Evolutionary conservation across 2,797 vertebrate species (phyloP).

Genomic region (Protonibea diacanthus): DNA sequence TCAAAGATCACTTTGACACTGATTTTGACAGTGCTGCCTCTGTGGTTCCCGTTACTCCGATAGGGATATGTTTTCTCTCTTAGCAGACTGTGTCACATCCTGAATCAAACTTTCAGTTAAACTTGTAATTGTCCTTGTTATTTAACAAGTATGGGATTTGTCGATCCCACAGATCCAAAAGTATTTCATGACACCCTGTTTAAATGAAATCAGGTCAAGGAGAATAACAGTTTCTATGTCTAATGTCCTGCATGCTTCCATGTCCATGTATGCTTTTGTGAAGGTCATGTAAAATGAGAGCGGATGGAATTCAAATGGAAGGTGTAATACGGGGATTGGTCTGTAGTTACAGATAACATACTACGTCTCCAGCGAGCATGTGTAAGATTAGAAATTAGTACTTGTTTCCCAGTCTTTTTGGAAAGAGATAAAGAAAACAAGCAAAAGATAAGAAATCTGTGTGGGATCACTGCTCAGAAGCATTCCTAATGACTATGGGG

Average conservation of each 20-base stretch:
- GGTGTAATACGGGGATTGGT: background rate
- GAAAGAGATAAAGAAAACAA: constrained; percentile 1
- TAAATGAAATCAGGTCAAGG: background rate
- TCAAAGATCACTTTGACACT: no score
- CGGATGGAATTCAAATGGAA: background rate
- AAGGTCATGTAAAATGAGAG: background rate
- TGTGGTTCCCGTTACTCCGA: no score
- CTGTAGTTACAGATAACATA: background rate
- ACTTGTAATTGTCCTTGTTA: background rate
- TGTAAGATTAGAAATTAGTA: background rate
- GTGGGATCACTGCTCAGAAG: constrained; percentile 20
- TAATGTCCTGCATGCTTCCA: background rate
- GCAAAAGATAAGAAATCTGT: background rate
- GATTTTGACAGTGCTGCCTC: no score
- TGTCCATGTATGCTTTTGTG: background rate
- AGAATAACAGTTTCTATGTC: background rate
- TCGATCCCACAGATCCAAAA: background rate
- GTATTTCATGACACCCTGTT: background rate
- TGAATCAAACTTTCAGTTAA: background rate
- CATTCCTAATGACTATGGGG: constrained; percentile 11
- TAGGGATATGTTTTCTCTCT: no score
- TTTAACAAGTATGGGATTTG: background rate
- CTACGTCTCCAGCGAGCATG: background rate
- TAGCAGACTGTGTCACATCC: no score
- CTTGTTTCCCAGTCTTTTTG: background rate